These are phyloP conservation scores for Aquatica leii DNA, from an alignment of 2,888 invertebrate genomes.

Conservation along the genomic window DNA sequence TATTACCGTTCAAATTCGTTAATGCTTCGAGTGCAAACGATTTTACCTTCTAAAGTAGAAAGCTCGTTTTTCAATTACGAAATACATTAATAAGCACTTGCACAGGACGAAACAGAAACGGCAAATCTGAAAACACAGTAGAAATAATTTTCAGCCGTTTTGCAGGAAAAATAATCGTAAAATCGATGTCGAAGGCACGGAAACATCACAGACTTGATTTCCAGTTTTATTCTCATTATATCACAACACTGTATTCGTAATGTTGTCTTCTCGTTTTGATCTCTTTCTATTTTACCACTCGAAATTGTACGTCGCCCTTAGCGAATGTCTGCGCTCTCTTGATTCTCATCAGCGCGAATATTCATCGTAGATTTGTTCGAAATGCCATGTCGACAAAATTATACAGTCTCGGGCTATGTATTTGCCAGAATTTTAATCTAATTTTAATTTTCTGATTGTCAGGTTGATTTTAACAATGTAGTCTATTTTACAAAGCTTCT, in stretches of 20 bases:
- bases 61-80: constrained; percentile 19
- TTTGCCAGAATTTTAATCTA: constrained; percentile 36
- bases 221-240: constrained; percentile 41
- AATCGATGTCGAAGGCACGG: constrained; percentile 39
- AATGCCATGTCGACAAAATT: constrained; percentile 42
- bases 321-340: constrained; percentile 36
- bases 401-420: constrained; percentile 38
- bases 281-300: constrained; percentile 27
- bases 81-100: constrained; percentile 20
- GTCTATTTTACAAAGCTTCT: constrained; percentile 22
- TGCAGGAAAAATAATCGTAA: constrained; percentile 36
- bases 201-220: constrained; percentile 41
- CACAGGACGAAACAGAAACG: background rate
- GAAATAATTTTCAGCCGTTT: constrained; percentile 24
- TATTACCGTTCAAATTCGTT: background rate
- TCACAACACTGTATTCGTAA: constrained; percentile 24
- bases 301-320: constrained; percentile 20
- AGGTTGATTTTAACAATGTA: constrained; percentile 43
- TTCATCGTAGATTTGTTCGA: constrained; percentile 39
- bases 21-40: background rate
- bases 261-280: constrained; percentile 20
- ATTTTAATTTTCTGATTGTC: constrained; percentile 38
- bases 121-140: constrained; percentile 19
- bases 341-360: constrained; percentile 40
- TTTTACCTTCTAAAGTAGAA: background rate